These are phyloP conservation scores for Drosophila limbata DNA, from an alignment of 2,888 invertebrate species.

Conservation along the genomic window DNA sequence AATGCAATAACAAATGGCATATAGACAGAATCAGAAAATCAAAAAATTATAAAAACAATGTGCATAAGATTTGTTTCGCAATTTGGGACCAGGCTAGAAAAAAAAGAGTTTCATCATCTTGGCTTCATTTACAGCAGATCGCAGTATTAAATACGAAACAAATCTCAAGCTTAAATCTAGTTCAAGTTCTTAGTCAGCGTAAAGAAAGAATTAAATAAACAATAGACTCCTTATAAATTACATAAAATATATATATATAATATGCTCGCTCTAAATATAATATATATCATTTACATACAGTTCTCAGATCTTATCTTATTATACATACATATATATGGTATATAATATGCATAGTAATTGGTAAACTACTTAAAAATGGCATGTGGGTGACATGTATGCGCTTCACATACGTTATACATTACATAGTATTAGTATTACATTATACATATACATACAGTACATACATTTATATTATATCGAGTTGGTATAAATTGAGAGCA, in stretches of 20 bases:
- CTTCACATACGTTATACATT: constrained; percentile 67
- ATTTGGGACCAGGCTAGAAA: constrained; percentile 25
- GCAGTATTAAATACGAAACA: constrained; percentile 59
- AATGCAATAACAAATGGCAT: constrained; percentile 60
- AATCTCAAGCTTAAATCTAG: constrained; percentile 48
- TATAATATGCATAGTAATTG: constrained; percentile 58
- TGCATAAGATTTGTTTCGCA: constrained; percentile 42
- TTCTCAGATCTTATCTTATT: constrained; percentile 59
- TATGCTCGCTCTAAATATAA: constrained; percentile 58
- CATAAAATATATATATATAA: constrained; percentile 72
- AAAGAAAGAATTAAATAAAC: constrained; percentile 53
- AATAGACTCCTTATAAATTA: constrained; percentile 70
- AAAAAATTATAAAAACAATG: constrained; percentile 28
- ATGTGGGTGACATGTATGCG: constrained; percentile 74
- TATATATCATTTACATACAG: constrained; percentile 67
- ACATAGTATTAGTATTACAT: constrained; percentile 58
- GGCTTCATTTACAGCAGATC: constrained; percentile 52
- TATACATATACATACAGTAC: constrained; percentile 65
- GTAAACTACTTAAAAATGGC: constrained; percentile 77
- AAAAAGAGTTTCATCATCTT: constrained; percentile 13
- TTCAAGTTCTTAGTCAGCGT: constrained; percentile 42
- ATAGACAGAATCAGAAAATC: constrained; percentile 23
- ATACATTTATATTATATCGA: constrained; percentile 61
- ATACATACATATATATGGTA: constrained; percentile 42
- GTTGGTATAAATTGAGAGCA: constrained; percentile 73